These are phyloP conservation scores for Sphaerophoria rueppellii DNA, from an alignment of 2,888 invertebrate species.

Conservation along the genomic window DNA sequence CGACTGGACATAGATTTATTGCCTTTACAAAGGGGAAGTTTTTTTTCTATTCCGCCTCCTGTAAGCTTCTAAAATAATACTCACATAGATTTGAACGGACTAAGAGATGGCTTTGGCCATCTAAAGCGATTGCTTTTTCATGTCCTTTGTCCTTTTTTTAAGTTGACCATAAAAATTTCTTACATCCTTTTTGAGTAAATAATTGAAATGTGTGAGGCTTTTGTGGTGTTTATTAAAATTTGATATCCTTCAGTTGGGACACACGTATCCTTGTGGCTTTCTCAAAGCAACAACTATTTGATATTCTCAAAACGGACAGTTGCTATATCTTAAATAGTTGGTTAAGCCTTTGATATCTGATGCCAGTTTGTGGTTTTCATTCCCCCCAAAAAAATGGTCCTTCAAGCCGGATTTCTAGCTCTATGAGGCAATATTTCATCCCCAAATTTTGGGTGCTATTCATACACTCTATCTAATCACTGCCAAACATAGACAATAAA, in stretches of 20 bases:
- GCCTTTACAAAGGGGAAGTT: slow-evolving; percentile 49
- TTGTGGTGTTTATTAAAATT: slow-evolving; percentile 72
- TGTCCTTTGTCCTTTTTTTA: slow-evolving; percentile 17
- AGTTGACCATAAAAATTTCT: not conserved
- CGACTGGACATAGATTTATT: slow-evolving; percentile 70
- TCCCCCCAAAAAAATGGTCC: slow-evolving; percentile 44
- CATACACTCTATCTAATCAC: slow-evolving; percentile 49
- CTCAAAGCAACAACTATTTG: slow-evolving; percentile 45
- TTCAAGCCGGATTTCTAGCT: slow-evolving; percentile 24
- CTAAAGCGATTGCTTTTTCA: slow-evolving; percentile 19
- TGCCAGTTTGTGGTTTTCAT: slow-evolving; percentile 62
- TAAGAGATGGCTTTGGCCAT: slow-evolving; percentile 23
- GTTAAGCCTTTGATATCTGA: slow-evolving; percentile 65
- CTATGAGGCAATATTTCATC: slow-evolving; percentile 30
- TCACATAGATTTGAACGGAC: slow-evolving; percentile 14
- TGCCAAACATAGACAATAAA: slow-evolving; percentile 43
- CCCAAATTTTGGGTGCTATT: slow-evolving; percentile 32
- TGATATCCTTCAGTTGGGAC: slow-evolving; percentile 54
- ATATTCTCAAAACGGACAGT: slow-evolving; percentile 22
- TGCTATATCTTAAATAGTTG: slow-evolving; percentile 20
- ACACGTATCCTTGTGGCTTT: slow-evolving; percentile 52
- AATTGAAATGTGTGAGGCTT: slow-evolving; percentile 70
- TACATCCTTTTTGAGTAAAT: slow-evolving; percentile 46
- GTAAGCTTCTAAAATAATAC: slow-evolving; percentile 9
- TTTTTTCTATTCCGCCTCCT: not conserved